Evolutionary conservation across 2,797 vertebrate genomes (phyloP).

Genomic region (Anabacerthia variegaticeps): DNA sequence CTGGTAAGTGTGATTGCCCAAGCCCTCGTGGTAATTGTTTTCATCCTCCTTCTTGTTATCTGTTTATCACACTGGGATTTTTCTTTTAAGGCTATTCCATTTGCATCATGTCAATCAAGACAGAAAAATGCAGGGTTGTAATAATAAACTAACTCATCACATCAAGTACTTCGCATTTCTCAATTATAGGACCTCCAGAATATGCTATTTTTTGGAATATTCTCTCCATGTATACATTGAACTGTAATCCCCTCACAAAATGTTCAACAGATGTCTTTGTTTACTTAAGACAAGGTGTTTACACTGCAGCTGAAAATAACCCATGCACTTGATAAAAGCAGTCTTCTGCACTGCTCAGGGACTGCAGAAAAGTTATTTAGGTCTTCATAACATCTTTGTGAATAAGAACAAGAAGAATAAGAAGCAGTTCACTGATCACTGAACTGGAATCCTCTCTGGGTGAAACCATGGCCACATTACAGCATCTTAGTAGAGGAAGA

Average conservation of each 20-base stretch:
- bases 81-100: slow-evolving; percentile 35
- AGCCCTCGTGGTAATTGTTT: slow-evolving; percentile 10
- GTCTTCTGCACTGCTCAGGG: background rate
- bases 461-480: background rate
- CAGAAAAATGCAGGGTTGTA: slow-evolving; percentile 12
- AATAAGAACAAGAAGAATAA: background rate
- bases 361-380: background rate
- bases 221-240: background rate
- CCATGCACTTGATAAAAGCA: background rate
- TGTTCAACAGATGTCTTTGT: slow-evolving; percentile 20
- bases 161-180: background rate
- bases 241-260: background rate
- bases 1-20: slow-evolving; percentile 12
- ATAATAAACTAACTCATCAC: slow-evolving; percentile 46
- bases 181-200: slow-evolving; percentile 7
- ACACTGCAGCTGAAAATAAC: background rate
- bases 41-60: slow-evolving; percentile 10
- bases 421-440: background rate
- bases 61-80: slow-evolving; percentile 25
- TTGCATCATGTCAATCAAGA: slow-evolving; percentile 15
- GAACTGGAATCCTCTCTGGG: background rate
- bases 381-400: background rate
- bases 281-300: slow-evolving; percentile 25
- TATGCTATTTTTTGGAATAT: background rate
- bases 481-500: background rate